Percentiles rank a stretch among this genome's conserved stretches.
These are phyloP conservation scores for Moxostoma hubbsi DNA, from an alignment of 2,797 vertebrate genomes.

Conservation along the genomic window DNA sequence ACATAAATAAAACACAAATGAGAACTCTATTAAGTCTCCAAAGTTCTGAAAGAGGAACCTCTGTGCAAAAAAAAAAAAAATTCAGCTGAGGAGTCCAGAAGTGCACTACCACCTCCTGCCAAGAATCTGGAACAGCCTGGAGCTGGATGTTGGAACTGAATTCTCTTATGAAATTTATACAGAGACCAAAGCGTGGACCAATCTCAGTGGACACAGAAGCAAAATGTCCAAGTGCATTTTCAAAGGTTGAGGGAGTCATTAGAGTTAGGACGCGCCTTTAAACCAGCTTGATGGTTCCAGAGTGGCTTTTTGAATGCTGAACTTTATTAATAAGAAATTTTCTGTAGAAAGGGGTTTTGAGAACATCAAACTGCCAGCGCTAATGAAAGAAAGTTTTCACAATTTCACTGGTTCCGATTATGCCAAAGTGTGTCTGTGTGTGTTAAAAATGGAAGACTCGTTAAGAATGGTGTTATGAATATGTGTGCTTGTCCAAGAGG, in stretches of 20 bases:
- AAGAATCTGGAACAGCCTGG: neutral
- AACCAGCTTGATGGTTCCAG: conserved; percentile 5
- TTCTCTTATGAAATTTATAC: neutral
- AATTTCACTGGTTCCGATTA: neutral
- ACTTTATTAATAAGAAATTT: conserved; percentile 16
- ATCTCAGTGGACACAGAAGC: neutral
- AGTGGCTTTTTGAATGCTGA: conserved; percentile 20
- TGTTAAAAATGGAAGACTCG: conserved; percentile 36
- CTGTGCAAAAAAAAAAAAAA: no score
- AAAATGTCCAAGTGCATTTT: conserved; percentile 18
- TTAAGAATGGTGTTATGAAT: conserved; percentile 37
- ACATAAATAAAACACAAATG: no score
- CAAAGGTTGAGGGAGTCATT: neutral
- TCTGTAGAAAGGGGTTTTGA: neutral
- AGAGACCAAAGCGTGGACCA: neutral
- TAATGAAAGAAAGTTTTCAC: conserved; percentile 49
- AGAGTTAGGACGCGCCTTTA: neutral
- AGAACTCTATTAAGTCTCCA: no score
- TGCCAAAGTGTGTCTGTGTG: conserved; percentile 31
- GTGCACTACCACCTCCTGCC: neutral
- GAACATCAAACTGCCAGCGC: conserved; percentile 36
- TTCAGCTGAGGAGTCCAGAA: neutral
- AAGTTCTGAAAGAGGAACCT: no score
- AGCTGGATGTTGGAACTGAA: neutral
- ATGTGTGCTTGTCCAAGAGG: neutral